phyloP scores from a whole-genome alignment of 2,888 invertebrate genomes.

The Nasonia oneida region DNA sequence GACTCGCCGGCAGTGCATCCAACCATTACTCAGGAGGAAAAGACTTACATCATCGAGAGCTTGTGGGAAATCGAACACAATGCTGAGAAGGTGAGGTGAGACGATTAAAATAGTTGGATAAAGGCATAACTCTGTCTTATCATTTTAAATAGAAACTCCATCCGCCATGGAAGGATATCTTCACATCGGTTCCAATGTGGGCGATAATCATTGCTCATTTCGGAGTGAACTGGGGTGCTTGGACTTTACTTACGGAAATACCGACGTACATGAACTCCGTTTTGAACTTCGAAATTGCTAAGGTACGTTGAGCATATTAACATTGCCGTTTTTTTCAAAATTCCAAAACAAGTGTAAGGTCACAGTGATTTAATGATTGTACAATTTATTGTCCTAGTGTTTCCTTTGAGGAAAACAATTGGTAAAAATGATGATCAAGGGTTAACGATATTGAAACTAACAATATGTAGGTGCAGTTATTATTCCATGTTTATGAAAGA shows the following conservation, averaged over 20 bases:
- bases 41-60: background rate
- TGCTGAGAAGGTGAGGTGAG: background rate
- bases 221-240: conserved; percentile 87
- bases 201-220: conserved; percentile 83
- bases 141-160: conserved; percentile 70
- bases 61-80: background rate
- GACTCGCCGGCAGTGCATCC: conserved; percentile 27
- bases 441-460: no score
- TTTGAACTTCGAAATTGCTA: conserved; percentile 70
- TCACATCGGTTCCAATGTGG: conserved; percentile 84
- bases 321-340: background rate
- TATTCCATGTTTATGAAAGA: no score
- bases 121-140: background rate
- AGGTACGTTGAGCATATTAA: background rate
- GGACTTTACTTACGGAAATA: conserved; percentile 86
- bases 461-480: no score
- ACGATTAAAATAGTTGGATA: no score
- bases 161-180: conserved; percentile 85
- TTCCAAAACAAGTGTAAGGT: background rate
- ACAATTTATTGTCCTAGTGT: background rate
- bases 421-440: background rate
- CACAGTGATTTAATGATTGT: background rate
- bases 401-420: background rate
- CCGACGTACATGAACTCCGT: conserved; percentile 85
- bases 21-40: conserved; percentile 20